phyloP scores from a whole-genome alignment of 2,888 invertebrate species.

The Caenorhabditis virilis region DNA sequence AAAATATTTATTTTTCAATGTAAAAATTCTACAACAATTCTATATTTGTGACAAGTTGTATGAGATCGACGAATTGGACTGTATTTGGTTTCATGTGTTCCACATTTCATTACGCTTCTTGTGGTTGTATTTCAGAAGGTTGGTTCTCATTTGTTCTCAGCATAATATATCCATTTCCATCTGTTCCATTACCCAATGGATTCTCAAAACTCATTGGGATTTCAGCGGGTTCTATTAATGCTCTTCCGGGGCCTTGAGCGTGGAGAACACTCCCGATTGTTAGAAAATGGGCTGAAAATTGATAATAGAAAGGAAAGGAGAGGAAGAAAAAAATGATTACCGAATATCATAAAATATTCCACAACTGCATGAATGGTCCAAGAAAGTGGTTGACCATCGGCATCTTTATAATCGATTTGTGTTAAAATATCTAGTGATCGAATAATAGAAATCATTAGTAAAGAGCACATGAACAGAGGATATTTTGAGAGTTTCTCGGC shows the following conservation, averaged over 20 bases:
- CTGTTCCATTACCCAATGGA: constrained; percentile 17
- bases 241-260: constrained; percentile 28
- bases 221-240: constrained; percentile 31
- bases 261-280: constrained; percentile 24
- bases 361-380: constrained; percentile 33
- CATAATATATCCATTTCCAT: constrained; percentile 39
- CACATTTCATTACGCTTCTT: too few species aligned
- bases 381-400: constrained; percentile 23
- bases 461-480: constrained; percentile 16
- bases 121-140: too few species aligned
- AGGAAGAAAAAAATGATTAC: too few species aligned
- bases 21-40: too few species aligned
- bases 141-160: constrained; percentile 15
- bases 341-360: constrained; percentile 25
- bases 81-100: too few species aligned
- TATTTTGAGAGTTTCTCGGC: constrained; percentile 16
- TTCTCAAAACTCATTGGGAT: constrained; percentile 32
- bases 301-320: too few species aligned
- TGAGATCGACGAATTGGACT: too few species aligned
- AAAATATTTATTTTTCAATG: too few species aligned
- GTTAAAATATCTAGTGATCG: constrained; percentile 28
- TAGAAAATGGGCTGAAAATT: constrained; percentile 30
- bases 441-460: constrained; percentile 17
- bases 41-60: too few species aligned
- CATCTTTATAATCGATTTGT: constrained; percentile 33